Conservation (phyloP, 2,113 vertebrate genomes). For the Lophura nycthemera region DNA sequence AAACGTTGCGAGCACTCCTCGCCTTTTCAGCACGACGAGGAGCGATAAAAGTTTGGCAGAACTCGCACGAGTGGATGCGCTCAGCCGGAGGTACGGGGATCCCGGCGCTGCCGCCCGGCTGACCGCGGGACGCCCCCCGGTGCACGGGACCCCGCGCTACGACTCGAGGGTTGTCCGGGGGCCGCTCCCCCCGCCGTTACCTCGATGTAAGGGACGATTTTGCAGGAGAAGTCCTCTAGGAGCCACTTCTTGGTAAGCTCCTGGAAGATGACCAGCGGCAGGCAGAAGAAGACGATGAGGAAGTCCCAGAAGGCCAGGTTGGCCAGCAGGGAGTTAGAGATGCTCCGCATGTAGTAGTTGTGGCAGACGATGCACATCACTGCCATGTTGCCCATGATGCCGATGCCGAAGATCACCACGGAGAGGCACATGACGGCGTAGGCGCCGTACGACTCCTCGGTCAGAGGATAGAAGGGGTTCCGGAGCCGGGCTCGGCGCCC, state of each 20-base stretch:
- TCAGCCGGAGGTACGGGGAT: neutral
- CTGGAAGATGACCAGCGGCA: constrained; percentile 94
- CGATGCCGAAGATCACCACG: constrained; percentile 88
- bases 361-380: constrained; percentile 98
- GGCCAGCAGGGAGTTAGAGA: constrained; percentile 96
- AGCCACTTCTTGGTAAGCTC: constrained; percentile 95
- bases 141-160: neutral
- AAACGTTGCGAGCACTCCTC: neutral
- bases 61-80: neutral
- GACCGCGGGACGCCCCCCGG: no score
- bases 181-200: constrained; percentile 74
- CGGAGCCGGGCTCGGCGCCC: constrained; percentile 74
- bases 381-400: constrained; percentile 92
- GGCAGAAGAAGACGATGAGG: constrained; percentile 92
- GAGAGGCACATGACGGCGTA: constrained; percentile 87
- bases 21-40: neutral
- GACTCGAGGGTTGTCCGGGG: neutral
- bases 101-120: neutral
- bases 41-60: neutral
- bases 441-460: constrained; percentile 87
- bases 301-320: constrained; percentile 98
- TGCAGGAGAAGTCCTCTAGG: constrained; percentile 94
- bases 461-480: constrained; percentile 94
- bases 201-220: constrained; percentile 96
- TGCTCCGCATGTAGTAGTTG: constrained; percentile 98